Conservation (phyloP, 1,140 invertebrate species). For the Eulimnadia texana region DNA sequence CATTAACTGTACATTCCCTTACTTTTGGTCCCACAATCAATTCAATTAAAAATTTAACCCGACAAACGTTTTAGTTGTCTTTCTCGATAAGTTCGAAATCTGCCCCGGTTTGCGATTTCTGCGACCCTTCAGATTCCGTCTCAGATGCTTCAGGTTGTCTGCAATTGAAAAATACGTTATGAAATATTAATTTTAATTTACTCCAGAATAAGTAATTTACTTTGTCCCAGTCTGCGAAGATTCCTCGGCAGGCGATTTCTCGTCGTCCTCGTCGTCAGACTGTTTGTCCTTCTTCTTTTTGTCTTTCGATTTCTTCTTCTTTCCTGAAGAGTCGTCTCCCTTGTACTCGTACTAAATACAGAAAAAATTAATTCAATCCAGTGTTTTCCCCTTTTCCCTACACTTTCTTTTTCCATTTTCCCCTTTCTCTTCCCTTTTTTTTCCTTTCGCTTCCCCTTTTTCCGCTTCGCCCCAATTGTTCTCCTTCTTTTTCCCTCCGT, state of each 20-base stretch:
- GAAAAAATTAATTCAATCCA: constrained; percentile 11
- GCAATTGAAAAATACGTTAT: constrained; percentile 35
- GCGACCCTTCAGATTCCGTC: constrained; percentile 44
- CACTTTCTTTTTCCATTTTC: too few species aligned
- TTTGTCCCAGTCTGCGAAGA: too few species aligned
- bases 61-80: constrained; percentile 30
- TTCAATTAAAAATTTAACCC: neutral
- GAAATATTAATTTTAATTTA: too few species aligned
- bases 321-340: constrained; percentile 30
- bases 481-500: too few species aligned
- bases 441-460: too few species aligned
- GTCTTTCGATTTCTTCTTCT: constrained; percentile 38
- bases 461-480: too few species aligned
- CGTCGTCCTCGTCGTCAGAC: constrained; percentile 19
- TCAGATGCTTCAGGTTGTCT: constrained; percentile 36
- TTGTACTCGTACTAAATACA: constrained; percentile 62
- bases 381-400: neutral
- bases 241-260: constrained; percentile 19
- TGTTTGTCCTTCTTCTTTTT: constrained; percentile 62
- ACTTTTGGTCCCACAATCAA: neutral
- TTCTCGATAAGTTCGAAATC: constrained; percentile 64
- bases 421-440: too few species aligned
- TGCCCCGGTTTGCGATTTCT: constrained; percentile 56
- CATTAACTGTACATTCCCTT: too few species aligned
- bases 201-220: too few species aligned